Percentiles rank a stretch among this genome's conserved stretches.
phyloP scores from a whole-genome alignment of 2,113 vertebrate species.

The Symphodus melops region DNA sequence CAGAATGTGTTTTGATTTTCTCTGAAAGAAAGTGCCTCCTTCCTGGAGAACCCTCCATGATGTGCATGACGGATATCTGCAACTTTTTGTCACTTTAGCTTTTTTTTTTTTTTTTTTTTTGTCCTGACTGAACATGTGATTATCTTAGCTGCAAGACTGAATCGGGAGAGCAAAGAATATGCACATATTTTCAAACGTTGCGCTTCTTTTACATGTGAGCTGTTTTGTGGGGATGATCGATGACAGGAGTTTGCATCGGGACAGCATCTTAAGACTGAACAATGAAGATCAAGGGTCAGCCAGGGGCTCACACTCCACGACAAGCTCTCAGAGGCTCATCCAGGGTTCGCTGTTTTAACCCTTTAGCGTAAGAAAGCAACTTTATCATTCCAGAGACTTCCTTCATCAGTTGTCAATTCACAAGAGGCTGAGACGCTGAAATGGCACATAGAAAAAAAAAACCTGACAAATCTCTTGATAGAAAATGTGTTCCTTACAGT shows the following conservation, averaged over 20 bases:
- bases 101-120: conserved; percentile 21
- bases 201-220: background rate
- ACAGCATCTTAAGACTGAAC: conserved; percentile 18
- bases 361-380: background rate
- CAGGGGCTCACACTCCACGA: no score
- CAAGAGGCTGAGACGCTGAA: conserved; percentile 8
- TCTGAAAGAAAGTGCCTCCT: conserved; percentile 17
- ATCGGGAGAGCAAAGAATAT: background rate
- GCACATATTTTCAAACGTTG: background rate
- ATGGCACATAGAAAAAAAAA: conserved; percentile 2
- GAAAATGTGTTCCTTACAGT: conserved; percentile 37
- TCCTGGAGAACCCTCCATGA: conserved; percentile 4
- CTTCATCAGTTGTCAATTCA: background rate
- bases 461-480: background rate
- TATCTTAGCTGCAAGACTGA: conserved; percentile 10
- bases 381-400: conserved; percentile 1
- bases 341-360: conserved; percentile 7
- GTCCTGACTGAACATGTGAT: conserved; percentile 6
- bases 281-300: conserved; percentile 3
- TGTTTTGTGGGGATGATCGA: background rate
- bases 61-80: conserved; percentile 12
- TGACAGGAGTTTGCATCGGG: background rate
- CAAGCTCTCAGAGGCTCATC: conserved; percentile 17
- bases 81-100: conserved; percentile 32
- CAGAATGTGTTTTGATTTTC: conserved; percentile 16